Evolutionary conservation across 2,888 invertebrate species (phyloP), one percentile per base, ranked within the genome.

Genomic region (Pantelozetes paolii): DNA sequence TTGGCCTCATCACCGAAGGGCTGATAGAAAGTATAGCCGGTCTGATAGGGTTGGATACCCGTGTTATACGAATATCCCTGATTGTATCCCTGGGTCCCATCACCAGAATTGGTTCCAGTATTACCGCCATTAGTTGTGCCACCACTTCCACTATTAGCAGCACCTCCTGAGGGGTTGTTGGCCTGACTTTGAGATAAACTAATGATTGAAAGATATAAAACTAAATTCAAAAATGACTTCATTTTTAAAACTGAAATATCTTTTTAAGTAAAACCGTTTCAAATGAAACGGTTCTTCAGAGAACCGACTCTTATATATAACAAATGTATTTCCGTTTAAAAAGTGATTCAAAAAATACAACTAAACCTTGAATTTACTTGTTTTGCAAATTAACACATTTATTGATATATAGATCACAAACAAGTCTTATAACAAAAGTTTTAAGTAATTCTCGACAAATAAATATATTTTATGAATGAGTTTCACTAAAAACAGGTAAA

Each of bases 61-160:
- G 74, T 74, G 30, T 74, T 74, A 32, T 74, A 74, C 15, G 74
- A 74, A 62, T 74, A 74, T n/a, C 74, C 74, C 36, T 54, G 74
- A 59, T 74, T 74, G 26, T 32, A 74, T 20, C 74, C 74, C 13
- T 45, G 48, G 13, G 30, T 15, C 15, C 62, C 45, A 42, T 72
- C 42, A 5, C 72, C 72, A 42, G 26, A n/a, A 54, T 32, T 30
- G 23, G 13, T 23, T 54, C 26, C 45, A 23, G 30, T 71, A 8
- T 32, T 50, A 45, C 50, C 26, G 20, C 42, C 62, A 42, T n/a
- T 36, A 42, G 32, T 30, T 18, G 11, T 20, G 18, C 15, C 26
- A 73, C 40, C 28, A n/a, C 28, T 30, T 40, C 50, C 69, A 73
- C 30, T 45, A 23, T 64, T 64, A 36, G 20, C 54, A 18, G 26